Evolutionary conservation across 2,888 invertebrate species (phyloP), one percentile per base, ranked within the genome.

Genomic region (Ephialtes manifestator): DNA sequence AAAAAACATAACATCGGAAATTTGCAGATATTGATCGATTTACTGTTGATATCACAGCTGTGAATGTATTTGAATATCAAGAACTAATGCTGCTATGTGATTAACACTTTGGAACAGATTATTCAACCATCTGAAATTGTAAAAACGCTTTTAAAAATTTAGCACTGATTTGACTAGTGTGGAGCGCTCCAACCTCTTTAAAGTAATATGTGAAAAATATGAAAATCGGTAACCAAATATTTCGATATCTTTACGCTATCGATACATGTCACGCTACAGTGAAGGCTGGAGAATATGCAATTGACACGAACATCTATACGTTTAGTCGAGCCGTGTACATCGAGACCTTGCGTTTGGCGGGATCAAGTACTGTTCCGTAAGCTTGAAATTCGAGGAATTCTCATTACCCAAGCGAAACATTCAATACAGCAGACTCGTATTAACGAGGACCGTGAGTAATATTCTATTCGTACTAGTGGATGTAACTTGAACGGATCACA

Each of bases 301-400:
- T 60, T 67, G 82, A 83, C 77, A 82, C 76, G 77, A 55, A 55
- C 71, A 51, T 76, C 65, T 77, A 71, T 65, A 58, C 71, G 77
- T 77, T 72, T 72, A 53, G 55, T 31, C 39, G 63, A 67, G 72
- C 35, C 39, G 48, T 43, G 60, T 15, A 51, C 39, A 13, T 71
- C 70, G 18, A 28, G 43, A 53, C 46, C 35, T 63, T 46, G 24
- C 15, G 46, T 46, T 18, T 71, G 63, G 48, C 53, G 48, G 68
- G 60, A 76, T 81, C 63, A 63, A 60, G 68, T 55, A 65, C 43
- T 65, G 65, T 65, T 53, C 60, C 31, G 70, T 71, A 63, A 76
- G 76, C 15, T n/a, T 53, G 82, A 55, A 70, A 77, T 82, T 82
- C 76, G 70, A 28, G 71, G 77, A 55, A 82, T 77, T 82, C 65